These are phyloP conservation scores for Dipodomys merriami DNA, from an alignment of 2,113 vertebrate genomes.

Conservation along the genomic window DNA sequence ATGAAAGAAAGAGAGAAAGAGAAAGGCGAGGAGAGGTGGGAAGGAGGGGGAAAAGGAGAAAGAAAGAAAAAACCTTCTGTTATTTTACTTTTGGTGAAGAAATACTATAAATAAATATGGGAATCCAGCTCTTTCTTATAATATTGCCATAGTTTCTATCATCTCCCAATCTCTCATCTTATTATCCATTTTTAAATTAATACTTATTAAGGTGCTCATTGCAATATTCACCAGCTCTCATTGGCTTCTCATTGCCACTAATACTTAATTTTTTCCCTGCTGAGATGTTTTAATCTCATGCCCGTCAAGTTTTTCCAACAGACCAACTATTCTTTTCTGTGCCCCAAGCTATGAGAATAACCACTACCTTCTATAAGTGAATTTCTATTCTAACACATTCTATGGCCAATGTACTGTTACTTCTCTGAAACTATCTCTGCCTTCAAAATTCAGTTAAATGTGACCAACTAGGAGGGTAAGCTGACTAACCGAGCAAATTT, in stretches of 20 bases:
- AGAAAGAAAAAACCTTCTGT: not conserved
- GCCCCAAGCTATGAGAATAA: no score
- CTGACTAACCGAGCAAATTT: not conserved
- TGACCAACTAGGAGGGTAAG: not conserved
- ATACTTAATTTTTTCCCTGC: not conserved
- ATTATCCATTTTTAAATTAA: not conserved
- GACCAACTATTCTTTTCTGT: not conserved
- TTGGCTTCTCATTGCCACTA: not conserved
- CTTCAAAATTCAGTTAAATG: not conserved
- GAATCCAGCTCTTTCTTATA: not conserved
- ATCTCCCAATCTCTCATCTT: not conserved
- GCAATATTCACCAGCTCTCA: not conserved
- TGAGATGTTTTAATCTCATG: no score
- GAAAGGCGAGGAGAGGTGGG: no score
- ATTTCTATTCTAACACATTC: not conserved
- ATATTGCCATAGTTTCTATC: not conserved
- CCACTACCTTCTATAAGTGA: not conserved
- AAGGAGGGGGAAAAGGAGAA: not conserved
- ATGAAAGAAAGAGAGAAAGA: no score
- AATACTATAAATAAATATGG: not conserved
- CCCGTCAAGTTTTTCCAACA: not conserved
- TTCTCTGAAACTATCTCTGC: not conserved
- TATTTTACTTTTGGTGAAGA: not conserved
- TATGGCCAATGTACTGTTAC: not conserved
- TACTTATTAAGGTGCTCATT: not conserved